Evolutionary conservation across 2,113 vertebrate species (phyloP), one percentile per base, ranked within the genome.

Genomic region (Colossoma macropomum): DNA sequence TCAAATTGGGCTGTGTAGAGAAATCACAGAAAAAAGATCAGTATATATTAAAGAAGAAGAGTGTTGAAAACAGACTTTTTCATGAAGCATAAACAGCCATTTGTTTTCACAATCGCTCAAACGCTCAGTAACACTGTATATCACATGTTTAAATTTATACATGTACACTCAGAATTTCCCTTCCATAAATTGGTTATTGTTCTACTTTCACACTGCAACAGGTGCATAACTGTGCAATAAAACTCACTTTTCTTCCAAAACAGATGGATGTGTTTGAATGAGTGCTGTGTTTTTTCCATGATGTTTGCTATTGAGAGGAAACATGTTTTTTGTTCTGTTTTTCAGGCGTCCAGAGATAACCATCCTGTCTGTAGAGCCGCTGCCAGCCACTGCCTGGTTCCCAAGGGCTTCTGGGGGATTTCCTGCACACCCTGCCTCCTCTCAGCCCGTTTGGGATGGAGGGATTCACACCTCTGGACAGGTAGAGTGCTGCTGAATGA

Each of bases 271-370:
- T 32, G 0, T 12, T 32, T 30, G 27, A 11, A 62, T 15, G 75
- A 21, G 56, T 12, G 1, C 3, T 25, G n/a, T 32, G 4, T 12
- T 32, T 30, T 52, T 17, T 76, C 2, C n/a, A 23, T 56, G 54
- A n/a, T 69, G 23, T 65, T 25, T 11, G 30, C 32, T 7, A 70
- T 28, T 52, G 19, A 59, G 17, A 71, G 23, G 28, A 9, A 16
- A 0, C 38, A 21, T 74, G 15, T 66, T 30, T 63, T 65, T 84
- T 56, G 11, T 75, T 56, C 81, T 79, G 30, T 82, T 2, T 86
- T 86, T 62, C 77, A 99, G 97, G 84, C 94, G 94, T 63, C 96
- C 97, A 19, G 95, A 97, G 93, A 98, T 98, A 91, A 97, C 96
- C 71, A 96, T 97, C 69, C 91, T 97, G 89, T 95, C 97, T 54